Evolutionary conservation across 1,140 invertebrate species (phyloP).

Genomic region (Semibalanus balanoides): DNA sequence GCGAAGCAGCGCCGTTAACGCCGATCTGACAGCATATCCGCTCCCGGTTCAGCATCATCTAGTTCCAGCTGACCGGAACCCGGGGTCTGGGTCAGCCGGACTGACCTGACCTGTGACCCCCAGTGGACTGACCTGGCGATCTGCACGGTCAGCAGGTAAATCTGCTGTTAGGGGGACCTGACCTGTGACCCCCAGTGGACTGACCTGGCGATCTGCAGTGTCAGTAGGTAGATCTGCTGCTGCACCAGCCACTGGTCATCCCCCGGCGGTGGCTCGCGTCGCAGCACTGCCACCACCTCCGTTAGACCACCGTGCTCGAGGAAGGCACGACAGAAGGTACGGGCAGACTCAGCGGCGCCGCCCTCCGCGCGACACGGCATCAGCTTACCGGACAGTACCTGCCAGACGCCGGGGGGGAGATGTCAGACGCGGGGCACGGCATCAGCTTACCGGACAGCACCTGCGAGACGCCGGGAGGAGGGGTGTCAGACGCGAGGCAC

Average conservation of each 20-base stretch:
- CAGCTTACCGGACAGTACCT: slow-evolving; percentile 37
- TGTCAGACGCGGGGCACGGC: too few species aligned
- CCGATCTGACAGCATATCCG: too few species aligned
- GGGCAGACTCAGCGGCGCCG: slow-evolving; percentile 27
- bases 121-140: slow-evolving; percentile 28
- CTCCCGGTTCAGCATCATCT: too few species aligned
- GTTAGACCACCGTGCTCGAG: slow-evolving; percentile 32
- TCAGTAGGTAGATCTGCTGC: slow-evolving; percentile 37
- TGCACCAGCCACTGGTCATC: slow-evolving; percentile 37
- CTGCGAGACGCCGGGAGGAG: slow-evolving; percentile 22
- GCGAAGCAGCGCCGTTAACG: too few species aligned
- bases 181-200: not conserved
- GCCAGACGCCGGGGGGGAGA: too few species aligned
- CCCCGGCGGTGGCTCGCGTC: slow-evolving; percentile 32
- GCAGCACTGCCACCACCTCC: slow-evolving; percentile 33
- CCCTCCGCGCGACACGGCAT: slow-evolving; percentile 33
- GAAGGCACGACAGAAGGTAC: slow-evolving; percentile 35
- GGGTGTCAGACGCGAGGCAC: too few species aligned
- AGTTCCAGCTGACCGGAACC: too few species aligned
- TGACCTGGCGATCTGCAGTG: slow-evolving; percentile 34
- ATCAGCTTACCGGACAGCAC: slow-evolving; percentile 37
- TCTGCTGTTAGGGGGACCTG: slow-evolving; percentile 33
- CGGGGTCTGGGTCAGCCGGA: too few species aligned
- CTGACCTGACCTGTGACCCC: too few species aligned
- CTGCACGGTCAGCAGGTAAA: slow-evolving; percentile 36